phyloP scores from a whole-genome alignment of 2,888 invertebrate genomes.

The Agrotis puta region DNA sequence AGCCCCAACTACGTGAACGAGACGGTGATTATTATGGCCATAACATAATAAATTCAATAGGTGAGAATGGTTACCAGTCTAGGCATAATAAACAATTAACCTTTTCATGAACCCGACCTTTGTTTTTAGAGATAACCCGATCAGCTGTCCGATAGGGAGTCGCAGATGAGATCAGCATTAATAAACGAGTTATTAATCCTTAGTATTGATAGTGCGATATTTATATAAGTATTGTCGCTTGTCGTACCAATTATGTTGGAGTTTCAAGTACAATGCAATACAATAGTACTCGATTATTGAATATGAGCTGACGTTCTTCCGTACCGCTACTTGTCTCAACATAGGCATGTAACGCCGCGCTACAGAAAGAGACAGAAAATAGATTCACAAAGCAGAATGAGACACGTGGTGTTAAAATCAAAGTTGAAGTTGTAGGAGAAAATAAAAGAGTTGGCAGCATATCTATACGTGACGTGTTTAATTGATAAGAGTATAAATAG shows the following conservation, averaged over 20 bases:
- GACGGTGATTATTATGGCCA: neutral
- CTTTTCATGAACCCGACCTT: slow-evolving; percentile 22
- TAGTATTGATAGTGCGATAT: neutral
- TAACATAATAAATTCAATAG: neutral
- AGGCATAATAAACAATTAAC: slow-evolving; percentile 13
- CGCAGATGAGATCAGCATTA: slow-evolving; percentile 24
- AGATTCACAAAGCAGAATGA: too few species aligned
- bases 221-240: neutral
- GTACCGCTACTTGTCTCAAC: too few species aligned
- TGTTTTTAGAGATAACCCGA: slow-evolving; percentile 24
- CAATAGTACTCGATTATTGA: too few species aligned
- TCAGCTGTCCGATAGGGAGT: slow-evolving; percentile 19
- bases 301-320: too few species aligned
- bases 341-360: too few species aligned
- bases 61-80: neutral
- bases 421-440: too few species aligned
- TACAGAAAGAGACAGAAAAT: too few species aligned
- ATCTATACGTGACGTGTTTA: too few species aligned
- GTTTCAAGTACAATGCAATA: neutral
- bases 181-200: neutral
- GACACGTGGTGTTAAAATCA: too few species aligned
- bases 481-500: too few species aligned
- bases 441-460: too few species aligned
- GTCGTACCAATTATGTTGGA: neutral
- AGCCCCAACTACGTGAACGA: too few species aligned